Conservation (phyloP, 2,113 vertebrate species). For the Struthio camelus region DNA sequence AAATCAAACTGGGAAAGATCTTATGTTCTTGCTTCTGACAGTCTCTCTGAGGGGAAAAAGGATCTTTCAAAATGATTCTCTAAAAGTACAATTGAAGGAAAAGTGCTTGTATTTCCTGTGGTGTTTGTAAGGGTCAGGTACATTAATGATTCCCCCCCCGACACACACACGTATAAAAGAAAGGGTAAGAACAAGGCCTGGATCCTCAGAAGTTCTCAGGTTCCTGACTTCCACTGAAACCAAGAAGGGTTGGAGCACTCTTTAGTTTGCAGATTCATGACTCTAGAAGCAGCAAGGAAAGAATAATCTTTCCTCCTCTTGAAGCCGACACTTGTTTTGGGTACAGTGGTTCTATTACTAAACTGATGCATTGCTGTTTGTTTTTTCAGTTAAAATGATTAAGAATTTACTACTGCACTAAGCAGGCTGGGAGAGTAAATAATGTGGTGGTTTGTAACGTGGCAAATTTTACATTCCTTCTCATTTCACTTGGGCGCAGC, state of each 20-base stretch:
- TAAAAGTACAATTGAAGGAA: background rate
- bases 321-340: background rate
- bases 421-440: background rate
- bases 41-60: background rate
- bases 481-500: background rate
- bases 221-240: background rate
- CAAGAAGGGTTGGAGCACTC: background rate
- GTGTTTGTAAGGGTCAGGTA: background rate
- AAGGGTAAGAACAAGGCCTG: background rate
- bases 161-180: background rate
- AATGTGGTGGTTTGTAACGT: background rate
- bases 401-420: background rate
- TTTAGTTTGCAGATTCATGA: background rate
- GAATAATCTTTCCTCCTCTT: background rate
- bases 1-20: slow-evolving; percentile 67
- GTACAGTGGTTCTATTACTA: background rate
- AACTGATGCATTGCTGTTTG: background rate
- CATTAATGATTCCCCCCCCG: background rate
- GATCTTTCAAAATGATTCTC: slow-evolving; percentile 2
- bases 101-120: background rate
- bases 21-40: slow-evolving; percentile 50
- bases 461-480: background rate
- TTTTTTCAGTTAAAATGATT: background rate
- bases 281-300: background rate
- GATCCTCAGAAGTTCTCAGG: background rate